Percentiles rank a stretch among this genome's conserved stretches.
Conservation (phyloP, 2,888 invertebrate genomes). For the Caenorhabditis sulstoni region DNA sequence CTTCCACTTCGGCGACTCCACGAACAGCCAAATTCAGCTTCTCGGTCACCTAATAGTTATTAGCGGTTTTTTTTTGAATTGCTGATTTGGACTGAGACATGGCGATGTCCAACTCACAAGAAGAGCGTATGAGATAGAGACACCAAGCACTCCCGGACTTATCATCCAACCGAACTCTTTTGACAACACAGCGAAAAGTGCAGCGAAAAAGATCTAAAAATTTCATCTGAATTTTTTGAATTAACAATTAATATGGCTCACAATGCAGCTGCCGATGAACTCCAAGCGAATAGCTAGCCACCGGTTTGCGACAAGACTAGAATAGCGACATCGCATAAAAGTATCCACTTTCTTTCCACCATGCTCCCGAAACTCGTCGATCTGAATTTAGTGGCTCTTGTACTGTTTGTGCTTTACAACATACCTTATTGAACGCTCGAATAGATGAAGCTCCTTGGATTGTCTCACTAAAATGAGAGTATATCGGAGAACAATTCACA, state of each 20-base stretch:
- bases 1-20: constrained; percentile 87
- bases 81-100: constrained; percentile 96
- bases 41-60: constrained; percentile 84
- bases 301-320: constrained; percentile 78
- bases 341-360: constrained; percentile 91
- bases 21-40: constrained; percentile 91
- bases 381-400: constrained; percentile 57
- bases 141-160: no score
- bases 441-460: no score
- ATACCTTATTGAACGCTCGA: no score
- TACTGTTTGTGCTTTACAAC: no score
- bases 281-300: constrained; percentile 81
- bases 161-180: no score
- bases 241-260: constrained; percentile 83
- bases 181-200: constrained; percentile 28
- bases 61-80: no score
- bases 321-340: constrained; percentile 76
- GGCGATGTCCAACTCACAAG: constrained; percentile 8
- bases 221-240: constrained; percentile 79
- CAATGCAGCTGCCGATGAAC: constrained; percentile 83
- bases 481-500: no score
- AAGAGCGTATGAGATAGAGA: no score
- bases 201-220: no score
- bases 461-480: no score
- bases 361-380: constrained; percentile 86